A percentile compares a stretch with the other conserved stretches of the same genome.
Evolutionary conservation across 2,888 invertebrate genomes (phyloP).

Genomic region (Lycocerus yunnanus): DNA sequence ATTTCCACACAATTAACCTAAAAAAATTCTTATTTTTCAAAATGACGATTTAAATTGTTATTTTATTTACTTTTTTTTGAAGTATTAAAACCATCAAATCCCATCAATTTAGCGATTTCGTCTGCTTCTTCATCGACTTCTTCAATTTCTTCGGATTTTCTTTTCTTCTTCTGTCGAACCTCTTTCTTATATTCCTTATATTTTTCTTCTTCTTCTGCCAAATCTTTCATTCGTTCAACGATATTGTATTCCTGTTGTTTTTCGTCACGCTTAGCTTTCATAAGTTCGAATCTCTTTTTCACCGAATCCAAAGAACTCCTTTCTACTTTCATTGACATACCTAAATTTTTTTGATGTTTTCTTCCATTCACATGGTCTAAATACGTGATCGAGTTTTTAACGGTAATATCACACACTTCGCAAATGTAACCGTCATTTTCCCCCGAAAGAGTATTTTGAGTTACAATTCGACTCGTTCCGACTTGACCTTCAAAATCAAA

Average conservation of each 20-base stretch:
- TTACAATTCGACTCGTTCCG: conserved; percentile 97
- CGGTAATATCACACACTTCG: conserved; percentile 99
- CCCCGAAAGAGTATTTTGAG: conserved; percentile 95
- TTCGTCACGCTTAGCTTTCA: conserved; percentile 93
- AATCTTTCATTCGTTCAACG: conserved; percentile 85
- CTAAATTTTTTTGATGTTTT: conserved; percentile 95
- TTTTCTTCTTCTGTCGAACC: conserved; percentile 85
- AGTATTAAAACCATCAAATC: conserved; percentile 90
- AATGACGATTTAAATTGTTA: too few relatives aligned
- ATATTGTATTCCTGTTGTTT: conserved; percentile 96
- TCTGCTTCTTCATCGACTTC: conserved; percentile 60
- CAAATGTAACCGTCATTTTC: conserved; percentile 99
- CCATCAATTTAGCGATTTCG: conserved; percentile 91
- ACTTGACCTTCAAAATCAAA: conserved; percentile 97
- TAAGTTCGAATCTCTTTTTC: conserved; percentile 87
- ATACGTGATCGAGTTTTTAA: conserved; percentile 99
- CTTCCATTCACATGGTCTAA: conserved; percentile 99
- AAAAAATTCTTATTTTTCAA: too few relatives aligned
- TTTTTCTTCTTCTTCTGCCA: conserved; percentile 95
- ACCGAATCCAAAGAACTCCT: conserved; percentile 93
- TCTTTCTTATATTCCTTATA: conserved; percentile 88
- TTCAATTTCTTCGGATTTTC: conserved; percentile 72
- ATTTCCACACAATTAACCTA: too few relatives aligned
- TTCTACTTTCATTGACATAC: conserved; percentile 98
- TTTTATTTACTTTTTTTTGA: conserved; percentile 69